Evolutionary conservation across 2,888 invertebrate species (phyloP).

Genomic region (Chalcis sispes): DNA sequence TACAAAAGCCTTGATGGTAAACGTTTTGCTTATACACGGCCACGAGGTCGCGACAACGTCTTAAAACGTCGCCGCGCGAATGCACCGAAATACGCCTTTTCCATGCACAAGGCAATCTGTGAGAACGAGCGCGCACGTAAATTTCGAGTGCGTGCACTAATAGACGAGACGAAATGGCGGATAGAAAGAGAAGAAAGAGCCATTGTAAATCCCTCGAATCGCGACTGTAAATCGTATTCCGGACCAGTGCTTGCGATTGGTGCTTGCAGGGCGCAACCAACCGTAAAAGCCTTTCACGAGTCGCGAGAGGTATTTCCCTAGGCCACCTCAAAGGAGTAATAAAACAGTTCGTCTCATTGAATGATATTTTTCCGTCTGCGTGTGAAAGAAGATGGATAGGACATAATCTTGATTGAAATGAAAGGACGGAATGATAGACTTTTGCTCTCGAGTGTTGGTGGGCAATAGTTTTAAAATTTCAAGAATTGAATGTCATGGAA

Average conservation of each 20-base stretch:
- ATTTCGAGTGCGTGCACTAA: constrained; percentile 36
- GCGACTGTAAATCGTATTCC: constrained; percentile 61
- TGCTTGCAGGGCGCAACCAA: constrained; percentile 55
- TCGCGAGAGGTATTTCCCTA: constrained; percentile 60
- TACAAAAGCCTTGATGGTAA: no score
- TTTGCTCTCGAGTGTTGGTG: constrained; percentile 12
- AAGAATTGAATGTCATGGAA: no score
- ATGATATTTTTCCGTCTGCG: no score
- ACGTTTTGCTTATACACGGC: no score
- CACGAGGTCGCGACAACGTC: no score
- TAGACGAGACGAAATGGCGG: no score
- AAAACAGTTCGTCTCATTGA: constrained; percentile 56
- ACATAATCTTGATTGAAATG: not conserved
- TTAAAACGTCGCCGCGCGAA: no score
- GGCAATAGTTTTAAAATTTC: constrained; percentile 17
- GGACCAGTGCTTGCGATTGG: constrained; percentile 54
- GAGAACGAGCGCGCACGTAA: constrained; percentile 27
- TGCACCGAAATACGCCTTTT: no score
- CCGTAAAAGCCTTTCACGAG: constrained; percentile 61
- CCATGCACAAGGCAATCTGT: no score
- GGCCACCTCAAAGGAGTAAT: constrained; percentile 63
- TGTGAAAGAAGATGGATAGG: no score
- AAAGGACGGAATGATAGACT: constrained; percentile 6
- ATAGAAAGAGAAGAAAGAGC: not conserved
- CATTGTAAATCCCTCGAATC: constrained; percentile 50